These are phyloP conservation scores for Drosophila sturtevanti DNA, from an alignment of 1,140 invertebrate species.

Conservation along the genomic window DNA sequence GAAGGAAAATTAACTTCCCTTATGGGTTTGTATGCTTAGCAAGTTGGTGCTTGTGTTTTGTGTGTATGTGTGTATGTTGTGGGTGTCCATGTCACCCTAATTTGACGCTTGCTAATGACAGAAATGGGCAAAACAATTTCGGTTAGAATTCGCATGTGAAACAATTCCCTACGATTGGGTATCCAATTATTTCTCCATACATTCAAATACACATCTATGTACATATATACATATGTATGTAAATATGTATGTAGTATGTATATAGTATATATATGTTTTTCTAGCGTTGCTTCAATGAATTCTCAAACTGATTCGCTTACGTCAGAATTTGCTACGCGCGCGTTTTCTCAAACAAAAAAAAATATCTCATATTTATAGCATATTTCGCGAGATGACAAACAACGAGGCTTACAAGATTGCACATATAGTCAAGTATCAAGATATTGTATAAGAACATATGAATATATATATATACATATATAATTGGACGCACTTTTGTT, in stretches of 20 bases:
- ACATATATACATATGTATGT: background rate
- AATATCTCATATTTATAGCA: background rate
- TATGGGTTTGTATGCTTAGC: background rate
- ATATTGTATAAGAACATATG: too few relatives aligned
- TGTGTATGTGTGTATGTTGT: constrained; percentile 9
- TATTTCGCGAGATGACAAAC: constrained; percentile 2
- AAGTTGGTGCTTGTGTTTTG: constrained; percentile 3
- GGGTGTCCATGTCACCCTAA: constrained; percentile 27
- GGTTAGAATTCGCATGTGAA: constrained; percentile 49
- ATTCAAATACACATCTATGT: background rate
- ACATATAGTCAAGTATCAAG: background rate
- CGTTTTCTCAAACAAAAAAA: background rate
- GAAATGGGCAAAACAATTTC: constrained; percentile 51
- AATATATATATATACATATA: background rate
- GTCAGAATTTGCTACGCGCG: constrained; percentile 2
- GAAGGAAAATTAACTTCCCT: background rate
- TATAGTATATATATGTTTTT: background rate
- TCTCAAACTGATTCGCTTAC: background rate
- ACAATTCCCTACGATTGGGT: background rate
- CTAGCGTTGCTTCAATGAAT: background rate
- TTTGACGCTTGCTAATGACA: constrained; percentile 51
- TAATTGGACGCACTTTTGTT: constrained; percentile 15
- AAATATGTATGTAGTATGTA: background rate
- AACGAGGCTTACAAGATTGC: background rate
- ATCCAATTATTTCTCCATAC: constrained; percentile 5